A percentile compares a stretch with the other conserved stretches of the same genome.
Conservation (phyloP, 1,140 invertebrate genomes). For the Atta colombica region DNA sequence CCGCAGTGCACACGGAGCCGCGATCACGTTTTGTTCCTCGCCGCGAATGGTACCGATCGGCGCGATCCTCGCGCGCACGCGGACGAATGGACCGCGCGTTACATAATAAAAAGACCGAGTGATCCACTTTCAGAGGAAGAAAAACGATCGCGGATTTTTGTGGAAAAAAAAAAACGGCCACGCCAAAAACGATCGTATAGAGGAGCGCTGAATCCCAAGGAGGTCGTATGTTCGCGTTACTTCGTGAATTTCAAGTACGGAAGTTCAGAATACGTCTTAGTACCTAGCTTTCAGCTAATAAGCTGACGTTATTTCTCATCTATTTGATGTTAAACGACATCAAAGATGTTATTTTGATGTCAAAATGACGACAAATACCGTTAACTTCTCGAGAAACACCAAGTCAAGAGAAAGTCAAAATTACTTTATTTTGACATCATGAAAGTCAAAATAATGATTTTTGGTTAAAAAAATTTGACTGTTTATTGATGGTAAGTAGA, state of each 20-base stretch:
- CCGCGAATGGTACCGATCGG: constrained; percentile 30
- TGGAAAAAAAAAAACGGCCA: neutral
- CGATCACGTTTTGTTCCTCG: constrained; percentile 45
- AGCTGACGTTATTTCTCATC: no score
- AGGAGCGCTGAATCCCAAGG: neutral
- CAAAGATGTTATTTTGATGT: no score
- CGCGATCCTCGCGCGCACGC: constrained; percentile 58
- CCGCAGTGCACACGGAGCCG: constrained; percentile 74
- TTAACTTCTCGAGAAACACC: no score
- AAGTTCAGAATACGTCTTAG: no score
- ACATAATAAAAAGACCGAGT: constrained; percentile 22
- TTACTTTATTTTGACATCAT: no score
- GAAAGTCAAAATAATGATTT: no score
- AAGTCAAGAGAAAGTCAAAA: no score
- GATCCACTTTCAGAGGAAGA: neutral
- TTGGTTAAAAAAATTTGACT: no score
- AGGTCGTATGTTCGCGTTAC: neutral
- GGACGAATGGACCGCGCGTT: constrained; percentile 37
- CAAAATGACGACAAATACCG: no score
- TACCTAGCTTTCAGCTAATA: no score
- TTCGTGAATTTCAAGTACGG: constrained; percentile 30
- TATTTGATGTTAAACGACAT: no score
- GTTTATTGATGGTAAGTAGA: no score
- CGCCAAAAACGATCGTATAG: neutral
- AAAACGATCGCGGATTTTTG: constrained; percentile 5